These are phyloP conservation scores for Craniophora ligustri DNA, from an alignment of 2,888 invertebrate genomes.

Conservation along the genomic window DNA sequence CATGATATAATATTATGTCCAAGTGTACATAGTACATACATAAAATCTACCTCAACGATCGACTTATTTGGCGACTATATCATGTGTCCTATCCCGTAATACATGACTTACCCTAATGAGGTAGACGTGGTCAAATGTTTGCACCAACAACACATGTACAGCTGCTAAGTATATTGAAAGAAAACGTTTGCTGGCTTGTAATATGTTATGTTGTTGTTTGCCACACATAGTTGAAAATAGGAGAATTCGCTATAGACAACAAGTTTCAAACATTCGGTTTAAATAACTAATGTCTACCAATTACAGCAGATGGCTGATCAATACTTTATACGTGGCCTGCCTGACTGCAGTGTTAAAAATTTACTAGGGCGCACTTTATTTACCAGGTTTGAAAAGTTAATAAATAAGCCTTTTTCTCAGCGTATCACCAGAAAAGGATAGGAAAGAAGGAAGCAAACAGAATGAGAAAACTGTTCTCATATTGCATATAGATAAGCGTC, in stretches of 20 bases:
- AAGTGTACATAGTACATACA: too few relatives aligned
- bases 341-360: slow-evolving; percentile 40
- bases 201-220: too few relatives aligned
- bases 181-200: too few relatives aligned
- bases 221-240: too few relatives aligned
- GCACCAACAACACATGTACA: slow-evolving; percentile 1
- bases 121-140: slow-evolving; percentile 16
- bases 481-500: too few relatives aligned
- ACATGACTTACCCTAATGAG: slow-evolving; percentile 40
- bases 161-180: neutral
- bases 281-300: slow-evolving; percentile 27
- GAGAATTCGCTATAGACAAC: too few relatives aligned
- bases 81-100: slow-evolving; percentile 31
- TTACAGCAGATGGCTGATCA: slow-evolving; percentile 28
- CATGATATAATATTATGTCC: too few relatives aligned
- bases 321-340: slow-evolving; percentile 28
- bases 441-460: too few relatives aligned
- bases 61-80: slow-evolving; percentile 22
- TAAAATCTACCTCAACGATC: slow-evolving; percentile 22
- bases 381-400: too few relatives aligned
- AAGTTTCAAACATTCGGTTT: slow-evolving; percentile 12
- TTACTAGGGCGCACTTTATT: slow-evolving; percentile 24
- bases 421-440: too few relatives aligned
- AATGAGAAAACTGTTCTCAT: too few relatives aligned
- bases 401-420: too few relatives aligned